Evolutionary conservation across 2,113 vertebrate genomes (phyloP).

Genomic region (Tylochromis polylepis): DNA sequence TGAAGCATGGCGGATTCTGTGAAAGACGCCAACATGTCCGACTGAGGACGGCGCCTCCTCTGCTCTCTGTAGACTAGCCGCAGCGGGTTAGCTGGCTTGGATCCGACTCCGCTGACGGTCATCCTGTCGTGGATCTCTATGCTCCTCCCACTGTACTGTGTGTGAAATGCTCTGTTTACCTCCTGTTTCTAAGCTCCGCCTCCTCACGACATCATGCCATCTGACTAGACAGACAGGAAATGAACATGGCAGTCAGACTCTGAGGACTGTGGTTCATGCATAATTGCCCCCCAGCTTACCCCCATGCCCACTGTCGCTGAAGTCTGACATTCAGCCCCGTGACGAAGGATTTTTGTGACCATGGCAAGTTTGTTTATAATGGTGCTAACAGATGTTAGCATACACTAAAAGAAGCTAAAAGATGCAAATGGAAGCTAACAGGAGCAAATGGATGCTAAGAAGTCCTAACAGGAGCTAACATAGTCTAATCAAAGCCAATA

Average conservation of each 20-base stretch:
- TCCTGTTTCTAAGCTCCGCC: neutral
- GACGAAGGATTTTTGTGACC: neutral
- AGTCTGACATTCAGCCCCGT: neutral
- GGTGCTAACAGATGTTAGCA: neutral
- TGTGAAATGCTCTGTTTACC: neutral
- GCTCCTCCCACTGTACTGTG: neutral
- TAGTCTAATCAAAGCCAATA: neutral
- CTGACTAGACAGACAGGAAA: neutral
- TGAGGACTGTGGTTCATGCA: neutral
- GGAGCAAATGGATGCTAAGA: neutral
- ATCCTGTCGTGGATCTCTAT: neutral
- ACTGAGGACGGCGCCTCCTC: neutral
- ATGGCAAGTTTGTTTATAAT: neutral
- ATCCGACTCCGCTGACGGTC: neutral
- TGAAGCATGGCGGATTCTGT: neutral
- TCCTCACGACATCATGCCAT: neutral
- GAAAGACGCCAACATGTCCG: neutral
- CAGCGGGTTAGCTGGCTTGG: neutral
- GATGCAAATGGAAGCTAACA: neutral
- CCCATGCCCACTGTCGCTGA: too few relatives aligned
- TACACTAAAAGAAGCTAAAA: neutral
- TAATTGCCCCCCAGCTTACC: neutral
- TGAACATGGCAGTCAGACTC: neutral
- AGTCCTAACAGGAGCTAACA: neutral
- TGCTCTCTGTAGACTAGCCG: neutral